Conservation (phyloP, 2,113 vertebrate genomes). For the Haplochromis burtoni region DNA sequence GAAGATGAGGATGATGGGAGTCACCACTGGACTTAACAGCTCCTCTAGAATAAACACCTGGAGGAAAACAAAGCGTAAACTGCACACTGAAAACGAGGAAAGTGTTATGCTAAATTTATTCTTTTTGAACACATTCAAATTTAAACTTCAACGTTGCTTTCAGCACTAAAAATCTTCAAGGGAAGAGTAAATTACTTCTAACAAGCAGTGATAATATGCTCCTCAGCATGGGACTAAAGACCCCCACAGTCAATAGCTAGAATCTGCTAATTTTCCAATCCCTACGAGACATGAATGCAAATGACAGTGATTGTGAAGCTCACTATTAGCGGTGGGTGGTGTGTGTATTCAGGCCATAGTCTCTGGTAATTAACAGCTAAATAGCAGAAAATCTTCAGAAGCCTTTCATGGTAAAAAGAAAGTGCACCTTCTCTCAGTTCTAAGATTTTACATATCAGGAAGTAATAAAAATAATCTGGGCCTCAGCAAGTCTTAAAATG, state of each 20-base stretch:
- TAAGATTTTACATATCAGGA: not conserved
- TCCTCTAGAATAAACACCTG: slow-evolving; percentile 97
- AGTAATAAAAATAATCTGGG: not conserved
- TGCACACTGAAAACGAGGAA: not conserved
- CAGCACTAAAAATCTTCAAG: not conserved
- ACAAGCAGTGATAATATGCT: not conserved
- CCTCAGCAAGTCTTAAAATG: not conserved
- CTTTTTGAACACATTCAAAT: not conserved
- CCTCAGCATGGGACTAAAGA: not conserved
- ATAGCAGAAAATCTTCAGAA: not conserved
- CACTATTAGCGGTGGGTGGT: not conserved
- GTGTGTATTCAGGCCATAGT: not conserved
- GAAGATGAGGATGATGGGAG: slow-evolving; percentile 94
- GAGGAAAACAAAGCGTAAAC: not conserved
- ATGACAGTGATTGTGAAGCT: not conserved
- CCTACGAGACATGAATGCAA: not conserved
- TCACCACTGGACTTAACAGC: slow-evolving; percentile 91
- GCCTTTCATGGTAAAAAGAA: not conserved
- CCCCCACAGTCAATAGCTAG: not conserved
- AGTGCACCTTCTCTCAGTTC: not conserved
- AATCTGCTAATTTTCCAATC: not conserved
- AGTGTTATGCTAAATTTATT: not conserved
- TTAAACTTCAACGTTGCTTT: not conserved
- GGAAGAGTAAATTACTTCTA: not conserved
- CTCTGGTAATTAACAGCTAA: not conserved